These are phyloP conservation scores for Dascillus cervinus DNA, from an alignment of 2,888 invertebrate species.

Conservation along the genomic window DNA sequence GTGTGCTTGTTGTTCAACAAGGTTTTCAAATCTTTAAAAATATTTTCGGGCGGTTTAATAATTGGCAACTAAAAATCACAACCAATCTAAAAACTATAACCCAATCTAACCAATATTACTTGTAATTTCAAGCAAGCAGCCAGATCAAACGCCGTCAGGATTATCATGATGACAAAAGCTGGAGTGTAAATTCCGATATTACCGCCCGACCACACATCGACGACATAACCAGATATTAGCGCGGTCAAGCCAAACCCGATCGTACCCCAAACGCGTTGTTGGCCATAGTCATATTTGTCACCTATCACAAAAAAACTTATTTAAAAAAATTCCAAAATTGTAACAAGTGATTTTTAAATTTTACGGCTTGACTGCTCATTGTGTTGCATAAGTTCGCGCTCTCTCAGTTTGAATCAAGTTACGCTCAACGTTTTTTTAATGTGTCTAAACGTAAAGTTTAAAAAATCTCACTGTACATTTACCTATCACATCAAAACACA, in stretches of 20 bases:
- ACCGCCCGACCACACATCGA: constrained; percentile 56
- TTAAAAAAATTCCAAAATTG: too few species aligned
- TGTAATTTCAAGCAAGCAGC: constrained; percentile 56
- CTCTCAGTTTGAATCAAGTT: too few species aligned
- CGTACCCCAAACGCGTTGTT: constrained; percentile 77
- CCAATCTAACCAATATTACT: constrained; percentile 35
- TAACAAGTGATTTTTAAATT: too few species aligned
- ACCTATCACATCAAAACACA: constrained; percentile 84
- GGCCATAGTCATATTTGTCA: constrained; percentile 63
- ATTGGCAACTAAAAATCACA: constrained; percentile 54
- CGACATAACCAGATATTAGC: constrained; percentile 58
- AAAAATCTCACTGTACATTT: too few species aligned
- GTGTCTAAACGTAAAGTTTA: too few species aligned
- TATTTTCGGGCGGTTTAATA: constrained; percentile 58
- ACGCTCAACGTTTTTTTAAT: too few species aligned
- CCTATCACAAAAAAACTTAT: constrained; percentile 51
- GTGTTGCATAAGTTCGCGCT: too few species aligned
- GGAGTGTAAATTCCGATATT: constrained; percentile 61
- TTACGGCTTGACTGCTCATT: too few species aligned
- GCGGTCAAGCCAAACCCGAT: constrained; percentile 72
- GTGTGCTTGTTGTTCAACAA: constrained; percentile 59
- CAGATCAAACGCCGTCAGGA: constrained; percentile 58
- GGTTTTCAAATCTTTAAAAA: constrained; percentile 56
- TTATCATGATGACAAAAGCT: constrained; percentile 59
- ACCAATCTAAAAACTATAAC: background rate